A percentile compares a stretch with the other conserved stretches of the same genome.
phyloP scores from a whole-genome alignment of 1,140 invertebrate genomes.

The Frieseomelitta varia region DNA sequence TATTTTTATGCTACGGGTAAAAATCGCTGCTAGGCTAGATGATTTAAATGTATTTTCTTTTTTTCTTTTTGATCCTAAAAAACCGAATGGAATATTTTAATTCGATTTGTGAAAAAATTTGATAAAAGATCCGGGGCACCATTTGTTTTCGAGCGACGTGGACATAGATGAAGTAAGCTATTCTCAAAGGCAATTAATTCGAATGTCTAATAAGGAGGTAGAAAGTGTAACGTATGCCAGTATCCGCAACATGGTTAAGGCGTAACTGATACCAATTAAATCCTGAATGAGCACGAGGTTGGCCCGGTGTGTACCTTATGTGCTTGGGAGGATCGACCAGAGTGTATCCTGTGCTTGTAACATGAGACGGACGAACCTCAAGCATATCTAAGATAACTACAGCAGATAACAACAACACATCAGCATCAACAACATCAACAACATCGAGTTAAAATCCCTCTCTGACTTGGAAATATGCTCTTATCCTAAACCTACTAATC shows the following conservation, averaged over 20 bases:
- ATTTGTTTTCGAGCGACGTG: neutral
- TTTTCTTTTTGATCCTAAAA: neutral
- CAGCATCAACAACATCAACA: slow-evolving; percentile 19
- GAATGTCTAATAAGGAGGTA: slow-evolving; percentile 28
- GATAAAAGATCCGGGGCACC: neutral
- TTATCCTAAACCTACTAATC: neutral
- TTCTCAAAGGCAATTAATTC: slow-evolving; percentile 43
- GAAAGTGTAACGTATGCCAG: slow-evolving; percentile 39
- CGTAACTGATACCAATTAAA: slow-evolving; percentile 72
- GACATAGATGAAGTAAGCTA: neutral
- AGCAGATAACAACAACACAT: slow-evolving; percentile 51
- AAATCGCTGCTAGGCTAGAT: neutral
- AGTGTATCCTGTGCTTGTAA: slow-evolving; percentile 60
- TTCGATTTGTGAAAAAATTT: neutral
- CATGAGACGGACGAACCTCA: slow-evolving; percentile 52
- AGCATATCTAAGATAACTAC: slow-evolving; percentile 51
- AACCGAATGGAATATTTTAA: neutral
- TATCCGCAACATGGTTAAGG: slow-evolving; percentile 65
- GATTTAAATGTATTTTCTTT: neutral
- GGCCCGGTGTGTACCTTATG: slow-evolving; percentile 54
- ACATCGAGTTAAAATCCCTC: neutral
- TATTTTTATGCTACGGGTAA: neutral
- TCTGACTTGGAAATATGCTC: neutral
- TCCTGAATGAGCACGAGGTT: slow-evolving; percentile 48
- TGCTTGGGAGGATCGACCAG: slow-evolving; percentile 41